phyloP scores from a whole-genome alignment of 2,113 vertebrate species.

The Ramphastos sulfuratus region DNA sequence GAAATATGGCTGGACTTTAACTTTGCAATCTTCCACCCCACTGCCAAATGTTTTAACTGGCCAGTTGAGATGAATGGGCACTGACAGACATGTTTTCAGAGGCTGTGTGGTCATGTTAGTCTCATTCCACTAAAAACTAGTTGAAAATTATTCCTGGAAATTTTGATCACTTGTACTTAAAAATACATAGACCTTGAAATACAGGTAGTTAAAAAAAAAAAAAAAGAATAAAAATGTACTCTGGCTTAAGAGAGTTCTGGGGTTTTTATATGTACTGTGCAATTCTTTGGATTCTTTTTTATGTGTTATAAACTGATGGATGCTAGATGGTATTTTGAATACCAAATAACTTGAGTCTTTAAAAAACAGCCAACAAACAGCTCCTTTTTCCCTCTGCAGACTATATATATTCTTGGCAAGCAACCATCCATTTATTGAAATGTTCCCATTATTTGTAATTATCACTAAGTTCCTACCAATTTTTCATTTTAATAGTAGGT shows the following conservation, averaged over 20 bases:
- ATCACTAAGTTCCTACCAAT: conserved; percentile 58
- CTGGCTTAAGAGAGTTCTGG: background rate
- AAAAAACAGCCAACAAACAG: conserved; percentile 47
- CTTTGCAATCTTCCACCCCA: background rate
- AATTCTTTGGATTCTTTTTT: background rate
- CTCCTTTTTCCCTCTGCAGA: conserved; percentile 33
- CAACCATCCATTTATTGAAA: conserved; percentile 56
- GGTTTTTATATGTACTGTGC: background rate
- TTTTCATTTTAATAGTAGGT: conserved; percentile 66
- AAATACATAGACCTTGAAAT: conserved; percentile 28
- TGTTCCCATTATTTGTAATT: conserved; percentile 67
- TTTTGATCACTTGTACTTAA: background rate
- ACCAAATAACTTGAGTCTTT: conserved; percentile 30
- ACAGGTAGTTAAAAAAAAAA: background rate
- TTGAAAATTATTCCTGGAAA: background rate
- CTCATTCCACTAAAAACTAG: background rate
- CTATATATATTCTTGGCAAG: conserved; percentile 66
- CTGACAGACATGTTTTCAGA: background rate
- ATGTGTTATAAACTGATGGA: background rate
- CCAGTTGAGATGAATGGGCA: background rate
- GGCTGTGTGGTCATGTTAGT: background rate
- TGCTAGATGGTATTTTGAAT: conserved; percentile 52
- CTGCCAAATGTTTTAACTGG: background rate
- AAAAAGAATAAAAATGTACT: conserved; percentile 5
- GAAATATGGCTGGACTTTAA: background rate